Evolutionary conservation across 2,888 invertebrate species (phyloP).

Genomic region (Pammene aurita): DNA sequence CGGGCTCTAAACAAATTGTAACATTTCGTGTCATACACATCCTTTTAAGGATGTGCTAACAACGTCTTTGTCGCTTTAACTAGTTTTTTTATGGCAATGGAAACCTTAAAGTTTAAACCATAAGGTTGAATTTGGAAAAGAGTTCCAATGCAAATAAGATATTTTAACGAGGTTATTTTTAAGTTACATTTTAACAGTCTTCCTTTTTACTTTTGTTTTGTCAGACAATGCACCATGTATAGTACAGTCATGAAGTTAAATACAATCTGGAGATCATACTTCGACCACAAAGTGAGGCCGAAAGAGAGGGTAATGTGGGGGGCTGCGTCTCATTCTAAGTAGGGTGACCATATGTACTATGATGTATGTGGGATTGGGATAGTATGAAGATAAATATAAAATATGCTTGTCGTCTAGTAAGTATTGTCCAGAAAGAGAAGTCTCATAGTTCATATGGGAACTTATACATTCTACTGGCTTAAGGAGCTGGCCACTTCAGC

Average conservation of each 20-base stretch:
- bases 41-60: conserved; percentile 35
- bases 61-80: conserved; percentile 12
- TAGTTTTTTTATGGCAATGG: background rate
- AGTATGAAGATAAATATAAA: too few species aligned
- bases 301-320: too few species aligned
- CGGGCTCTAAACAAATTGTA: conserved; percentile 26
- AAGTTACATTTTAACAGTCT: background rate
- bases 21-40: conserved; percentile 21
- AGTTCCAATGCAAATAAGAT: background rate
- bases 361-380: too few species aligned
- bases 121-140: conserved; percentile 3
- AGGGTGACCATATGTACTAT: too few species aligned
- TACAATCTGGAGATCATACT: too few species aligned
- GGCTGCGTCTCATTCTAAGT: too few species aligned
- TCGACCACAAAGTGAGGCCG: background rate
- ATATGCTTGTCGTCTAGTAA: too few species aligned
- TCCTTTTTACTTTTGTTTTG: background rate
- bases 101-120: background rate
- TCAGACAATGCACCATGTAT: background rate
- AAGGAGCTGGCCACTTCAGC: too few species aligned
- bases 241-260: too few species aligned
- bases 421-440: too few species aligned
- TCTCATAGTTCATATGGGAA: too few species aligned
- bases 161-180: conserved; percentile 4
- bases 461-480: too few species aligned